Conservation (phyloP, 92 coral and sea anemone genomes). For the Ricordea florida region DNA sequence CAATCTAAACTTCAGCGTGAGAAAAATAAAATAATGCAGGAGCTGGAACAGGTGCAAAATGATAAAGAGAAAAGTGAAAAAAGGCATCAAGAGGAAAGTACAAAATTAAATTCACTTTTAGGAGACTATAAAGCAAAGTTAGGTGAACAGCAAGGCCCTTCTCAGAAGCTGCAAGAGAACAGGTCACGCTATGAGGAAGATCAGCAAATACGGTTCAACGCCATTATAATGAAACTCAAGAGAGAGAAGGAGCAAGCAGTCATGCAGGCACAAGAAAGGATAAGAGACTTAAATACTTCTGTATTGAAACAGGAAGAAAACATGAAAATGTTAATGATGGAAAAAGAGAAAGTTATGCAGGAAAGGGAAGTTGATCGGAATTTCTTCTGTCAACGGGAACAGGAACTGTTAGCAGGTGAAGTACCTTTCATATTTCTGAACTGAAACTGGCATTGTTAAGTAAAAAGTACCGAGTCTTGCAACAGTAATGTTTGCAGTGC, state of each 20-base stretch:
- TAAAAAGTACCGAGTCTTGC: too few species aligned
- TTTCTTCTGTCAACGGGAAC: constrained; percentile 52
- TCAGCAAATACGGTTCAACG: constrained; percentile 92
- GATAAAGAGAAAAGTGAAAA: constrained; percentile 44
- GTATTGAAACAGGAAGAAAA: constrained; percentile 55
- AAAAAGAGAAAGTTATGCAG: constrained; percentile 53
- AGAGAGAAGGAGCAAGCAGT: constrained; percentile 86
- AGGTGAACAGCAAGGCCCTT: constrained; percentile 67
- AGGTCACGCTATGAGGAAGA: constrained; percentile 82
- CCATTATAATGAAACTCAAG: constrained; percentile 78
- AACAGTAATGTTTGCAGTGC: too few species aligned
- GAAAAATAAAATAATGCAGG: constrained; percentile 13
- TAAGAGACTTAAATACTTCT: constrained; percentile 42
- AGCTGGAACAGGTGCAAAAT: constrained; percentile 33
- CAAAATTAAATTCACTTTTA: constrained; percentile 29
- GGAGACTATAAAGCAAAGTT: constrained; percentile 48
- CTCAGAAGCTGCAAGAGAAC: constrained; percentile 60
- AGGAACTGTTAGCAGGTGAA: constrained; percentile 35
- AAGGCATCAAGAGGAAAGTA: constrained; percentile 44
- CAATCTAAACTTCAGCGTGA: constrained; percentile 23
- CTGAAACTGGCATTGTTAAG: too few species aligned
- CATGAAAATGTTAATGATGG: constrained; percentile 47
- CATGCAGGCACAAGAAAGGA: constrained; percentile 66
- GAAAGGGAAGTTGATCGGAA: constrained; percentile 44
- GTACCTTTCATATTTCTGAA: too few species aligned